A percentile compares a stretch with the other conserved stretches of the same genome.
Conservation (phyloP, 2,888 invertebrate genomes). For the Argyresthia albistria region DNA sequence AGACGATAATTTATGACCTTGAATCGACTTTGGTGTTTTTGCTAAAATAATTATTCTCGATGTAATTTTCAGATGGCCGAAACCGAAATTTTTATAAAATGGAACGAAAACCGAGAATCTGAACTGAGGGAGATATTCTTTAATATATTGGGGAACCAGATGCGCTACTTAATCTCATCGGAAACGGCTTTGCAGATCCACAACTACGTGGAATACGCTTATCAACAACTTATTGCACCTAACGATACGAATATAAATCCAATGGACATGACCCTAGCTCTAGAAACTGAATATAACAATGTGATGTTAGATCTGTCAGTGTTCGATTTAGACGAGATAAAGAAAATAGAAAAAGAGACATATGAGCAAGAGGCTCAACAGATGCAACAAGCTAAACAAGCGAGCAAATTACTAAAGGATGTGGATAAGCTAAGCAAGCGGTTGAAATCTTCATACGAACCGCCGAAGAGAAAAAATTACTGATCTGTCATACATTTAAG, state of each 20-base stretch:
- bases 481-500: too few species aligned
- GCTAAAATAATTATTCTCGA: too few species aligned
- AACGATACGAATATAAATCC: conserved; percentile 74
- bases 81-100: conserved; percentile 35
- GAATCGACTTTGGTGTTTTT: too few species aligned
- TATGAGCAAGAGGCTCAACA: conserved; percentile 40
- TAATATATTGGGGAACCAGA: conserved; percentile 46
- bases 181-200: conserved; percentile 72
- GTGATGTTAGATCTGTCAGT: conserved; percentile 49
- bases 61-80: conserved; percentile 36
- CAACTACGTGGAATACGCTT: conserved; percentile 77
- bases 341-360: conserved; percentile 47
- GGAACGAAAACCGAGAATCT: conserved; percentile 37
- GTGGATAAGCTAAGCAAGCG: conserved; percentile 52
- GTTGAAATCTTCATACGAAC: conserved; percentile 48
- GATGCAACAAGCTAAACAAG: conserved; percentile 43
- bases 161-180: conserved; percentile 70
- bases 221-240: conserved; percentile 72
- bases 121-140: conserved; percentile 51
- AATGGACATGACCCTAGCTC: conserved; percentile 72
- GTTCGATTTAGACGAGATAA: conserved; percentile 43
- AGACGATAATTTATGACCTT: too few species aligned
- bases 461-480: conserved; percentile 24
- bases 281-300: conserved; percentile 68
- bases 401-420: conserved; percentile 46